These are phyloP conservation scores for Pycnomerus fuliginosus DNA, from an alignment of 2,888 invertebrate species.

Conservation along the genomic window DNA sequence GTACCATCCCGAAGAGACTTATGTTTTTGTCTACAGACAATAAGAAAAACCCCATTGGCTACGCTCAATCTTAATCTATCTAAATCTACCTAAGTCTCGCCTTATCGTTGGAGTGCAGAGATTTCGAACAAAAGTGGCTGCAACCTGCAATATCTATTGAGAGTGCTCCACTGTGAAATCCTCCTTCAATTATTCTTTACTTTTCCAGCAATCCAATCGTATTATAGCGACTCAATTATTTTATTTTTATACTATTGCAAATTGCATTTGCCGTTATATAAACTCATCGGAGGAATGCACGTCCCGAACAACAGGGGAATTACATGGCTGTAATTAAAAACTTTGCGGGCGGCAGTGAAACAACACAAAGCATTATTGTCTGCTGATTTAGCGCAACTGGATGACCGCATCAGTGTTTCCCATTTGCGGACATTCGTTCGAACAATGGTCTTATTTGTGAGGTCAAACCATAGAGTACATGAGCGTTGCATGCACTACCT, in stretches of 20 bases:
- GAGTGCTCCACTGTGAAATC: conserved; percentile 28
- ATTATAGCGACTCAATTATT: no score
- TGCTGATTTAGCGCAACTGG: conserved; percentile 20
- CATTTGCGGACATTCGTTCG: conserved; percentile 17
- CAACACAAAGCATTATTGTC: conserved; percentile 22
- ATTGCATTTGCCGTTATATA: no score
- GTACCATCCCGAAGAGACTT: conserved; percentile 1
- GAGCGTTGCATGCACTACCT: no score
- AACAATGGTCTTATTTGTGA: conserved; percentile 18
- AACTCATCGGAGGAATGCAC: no score
- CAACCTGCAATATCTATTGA: conserved; percentile 34
- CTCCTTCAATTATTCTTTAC: conserved; percentile 29
- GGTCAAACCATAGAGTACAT: no score
- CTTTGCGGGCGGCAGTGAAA: conserved; percentile 11
- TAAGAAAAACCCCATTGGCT: conserved; percentile 22
- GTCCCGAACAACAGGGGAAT: conserved; percentile 1
- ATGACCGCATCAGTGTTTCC: conserved; percentile 21
- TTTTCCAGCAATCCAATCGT: no score
- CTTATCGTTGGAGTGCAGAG: conserved; percentile 48
- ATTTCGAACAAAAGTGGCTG: conserved; percentile 40
- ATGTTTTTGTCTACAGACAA: conserved; percentile 14
- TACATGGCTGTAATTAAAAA: conserved; percentile 17
- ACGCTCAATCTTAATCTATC: conserved; percentile 48
- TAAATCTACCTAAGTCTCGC: conserved; percentile 48
- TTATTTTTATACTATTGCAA: no score